Base-by-base conservation (phyloP, 1,140 invertebrate species). In the Eubasilissa regina region DNA sequence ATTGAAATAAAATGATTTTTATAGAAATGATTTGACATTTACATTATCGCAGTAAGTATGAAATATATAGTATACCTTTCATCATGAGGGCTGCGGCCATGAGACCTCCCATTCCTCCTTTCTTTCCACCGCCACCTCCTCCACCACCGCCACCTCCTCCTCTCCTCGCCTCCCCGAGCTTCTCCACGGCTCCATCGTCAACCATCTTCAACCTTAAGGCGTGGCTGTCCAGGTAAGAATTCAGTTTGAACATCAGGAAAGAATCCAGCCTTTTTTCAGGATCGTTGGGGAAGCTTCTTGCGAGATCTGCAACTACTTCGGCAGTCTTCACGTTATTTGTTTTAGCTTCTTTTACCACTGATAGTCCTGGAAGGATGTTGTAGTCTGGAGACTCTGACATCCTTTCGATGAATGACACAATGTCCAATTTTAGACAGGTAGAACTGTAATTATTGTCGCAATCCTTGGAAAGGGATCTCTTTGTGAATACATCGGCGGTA, bases 381-480 rank as follows among this genome's bases (percentile, higher is more conserved):
- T 93, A 87, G 82, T 92, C 89, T 45, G 93, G 89, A 60, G 92
- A 91, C 62, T 92, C 90, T 35, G 92, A 93, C 4, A 95, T 84
- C 80, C 92, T 92, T 83, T 95, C 94, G 43, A 96, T 89, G 83
- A 95, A 91, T 0, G 93, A 92, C 11, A 95, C 92, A n/a, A 95
- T 91, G 86, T 95, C 94, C 62, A 96, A 88, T 85, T 95, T 95
- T 12, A 95, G 86, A 84, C 95, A 96, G 43, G 93, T 94, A 8
- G 92, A 89, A 86, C 93, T 94, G 82, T 95, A 95, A 0, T 91
- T 90, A 7, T 92, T 92, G 19, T 90, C 87, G 83, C 95, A 96
- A 82, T 94, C 93, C 81, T 91, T 92, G 10, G 84, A 84, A 79
- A 89, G 48, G 11, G 76, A 82, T 75, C 81, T 47, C 62, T 82